A percentile compares a stretch with the other conserved stretches of the same genome.
Evolutionary conservation across 53 echinoderm and acorn worm genomes (phyloP).

Genomic region (Paracentrotus lividus): DNA sequence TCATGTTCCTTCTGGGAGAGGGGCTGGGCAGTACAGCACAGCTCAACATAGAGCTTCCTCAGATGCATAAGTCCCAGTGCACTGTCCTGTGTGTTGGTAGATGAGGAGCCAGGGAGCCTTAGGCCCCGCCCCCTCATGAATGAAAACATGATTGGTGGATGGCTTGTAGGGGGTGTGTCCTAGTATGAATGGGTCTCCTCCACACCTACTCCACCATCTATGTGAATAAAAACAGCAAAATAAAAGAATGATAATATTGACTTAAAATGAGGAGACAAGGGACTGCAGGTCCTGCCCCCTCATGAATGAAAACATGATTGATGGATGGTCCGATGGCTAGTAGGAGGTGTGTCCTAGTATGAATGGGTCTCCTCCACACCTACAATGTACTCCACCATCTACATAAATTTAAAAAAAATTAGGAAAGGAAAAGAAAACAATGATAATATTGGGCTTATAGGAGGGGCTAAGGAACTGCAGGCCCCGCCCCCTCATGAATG

Average conservation of each 20-base stretch:
- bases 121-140: slow-evolving; percentile 56
- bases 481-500: slow-evolving; percentile 53
- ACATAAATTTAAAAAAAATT: too few species aligned
- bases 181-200: slow-evolving; percentile 4
- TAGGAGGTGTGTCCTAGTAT: not conserved
- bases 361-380: slow-evolving; percentile 33
- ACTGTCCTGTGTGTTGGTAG: slow-evolving; percentile 87
- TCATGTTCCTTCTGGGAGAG: slow-evolving; percentile 97
- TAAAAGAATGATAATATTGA: not conserved
- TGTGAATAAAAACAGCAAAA: not conserved
- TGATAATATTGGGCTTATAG: not conserved
- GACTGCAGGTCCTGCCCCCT: too few species aligned
- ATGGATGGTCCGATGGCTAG: too few species aligned
- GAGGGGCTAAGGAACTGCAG: slow-evolving; percentile 64
- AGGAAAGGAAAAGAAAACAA: not conserved
- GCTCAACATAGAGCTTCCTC: slow-evolving; percentile 94
- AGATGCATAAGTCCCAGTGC: slow-evolving; percentile 98
- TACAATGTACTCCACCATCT: slow-evolving; percentile 64
- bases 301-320: too few species aligned
- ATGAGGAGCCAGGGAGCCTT: slow-evolving; percentile 66
- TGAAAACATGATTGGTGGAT: slow-evolving; percentile 11
- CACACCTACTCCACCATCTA: slow-evolving; percentile 59
- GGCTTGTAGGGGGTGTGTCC: slow-evolving; percentile 10
- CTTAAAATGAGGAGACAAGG: too few species aligned
- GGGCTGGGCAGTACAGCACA: slow-evolving; percentile 93